Evolutionary conservation across 2,888 invertebrate genomes (phyloP).

Genomic region (Scaptomyza caliginosa): DNA sequence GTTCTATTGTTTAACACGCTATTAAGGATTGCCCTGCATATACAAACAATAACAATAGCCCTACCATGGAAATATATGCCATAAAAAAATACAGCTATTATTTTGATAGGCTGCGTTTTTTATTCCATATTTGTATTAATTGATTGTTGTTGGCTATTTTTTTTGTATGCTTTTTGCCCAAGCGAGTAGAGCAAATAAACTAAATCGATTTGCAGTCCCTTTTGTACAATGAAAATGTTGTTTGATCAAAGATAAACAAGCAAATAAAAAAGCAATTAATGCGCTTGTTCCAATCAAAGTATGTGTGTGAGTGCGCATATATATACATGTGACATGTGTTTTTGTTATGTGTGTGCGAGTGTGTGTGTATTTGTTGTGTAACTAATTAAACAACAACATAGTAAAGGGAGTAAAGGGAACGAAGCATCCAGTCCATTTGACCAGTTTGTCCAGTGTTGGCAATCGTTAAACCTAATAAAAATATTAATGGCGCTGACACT

Average conservation of each 20-base stretch:
- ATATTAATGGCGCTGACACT: constrained; percentile 58
- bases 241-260: constrained; percentile 57
- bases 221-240: constrained; percentile 36
- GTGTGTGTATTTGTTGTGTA: constrained; percentile 35
- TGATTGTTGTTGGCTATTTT: constrained; percentile 22
- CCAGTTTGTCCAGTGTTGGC: constrained; percentile 17
- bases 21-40: background rate
- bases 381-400: constrained; percentile 68
- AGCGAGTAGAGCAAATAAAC: constrained; percentile 23
- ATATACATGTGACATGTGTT: constrained; percentile 7
- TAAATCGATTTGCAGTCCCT: constrained; percentile 42
- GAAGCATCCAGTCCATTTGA: constrained; percentile 26
- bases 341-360: background rate
- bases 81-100: background rate
- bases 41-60: background rate
- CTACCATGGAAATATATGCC: background rate
- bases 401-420: constrained; percentile 6
- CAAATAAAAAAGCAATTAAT: constrained; percentile 70
- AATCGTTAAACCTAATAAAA: constrained; percentile 67
- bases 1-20: background rate
- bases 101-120: constrained; percentile 7
- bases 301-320: constrained; percentile 11
- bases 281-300: constrained; percentile 60
- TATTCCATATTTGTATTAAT: constrained; percentile 36
- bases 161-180: background rate